Base-by-base conservation (phyloP, 2,888 invertebrate species). In the Kryphioiulus occultus region DNA sequence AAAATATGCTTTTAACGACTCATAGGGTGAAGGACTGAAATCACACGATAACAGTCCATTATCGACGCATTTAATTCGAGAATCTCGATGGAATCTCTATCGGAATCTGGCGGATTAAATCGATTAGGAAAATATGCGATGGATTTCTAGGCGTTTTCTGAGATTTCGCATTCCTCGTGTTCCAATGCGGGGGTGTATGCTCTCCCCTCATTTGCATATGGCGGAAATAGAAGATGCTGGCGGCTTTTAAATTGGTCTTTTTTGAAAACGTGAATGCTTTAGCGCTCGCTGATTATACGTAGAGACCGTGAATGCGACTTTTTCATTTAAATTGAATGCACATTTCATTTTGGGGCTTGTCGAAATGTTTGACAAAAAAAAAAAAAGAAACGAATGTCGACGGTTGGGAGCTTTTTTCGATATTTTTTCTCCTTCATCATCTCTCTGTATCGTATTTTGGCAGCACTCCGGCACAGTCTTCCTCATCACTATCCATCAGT, bases 251-350 rank as follows among this genome's bases (percentile, higher is more conserved):
- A 78, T 78, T 78, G 78, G 78, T 78, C 78, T 78, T 78, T 78
- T 78, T 78, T 68, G 68, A 35, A 15, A 30, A 68, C 68, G 68
- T 78, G 78, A 78, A 78, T 78, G 30, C 78, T 78, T 78, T 78
- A 32, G 78, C 78, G 30, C 78, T 78, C 78, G 30, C 78, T 78
- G 78, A 78, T 78, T 78, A 78, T 32, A 32, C 17, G 78, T 78
- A 78, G 30, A 12, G 30, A 78, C 78, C 78, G 78, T 78, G 78
- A 78, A 78, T 78, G 78, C 78, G 35, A 78, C 78, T 26, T 78
- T 78, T 78, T 78, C 78, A 78, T 78, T 78, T 78, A 78, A 78
- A 78, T 78, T 78, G 78, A 78, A 78, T 78, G 78, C 78, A 78
- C 78, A 78, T 78, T 78, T 78, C 78, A 78, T 78, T 78, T 78